phyloP scores from a whole-genome alignment of 2,113 vertebrate species.

The Pelodiscus sinensis region DNA sequence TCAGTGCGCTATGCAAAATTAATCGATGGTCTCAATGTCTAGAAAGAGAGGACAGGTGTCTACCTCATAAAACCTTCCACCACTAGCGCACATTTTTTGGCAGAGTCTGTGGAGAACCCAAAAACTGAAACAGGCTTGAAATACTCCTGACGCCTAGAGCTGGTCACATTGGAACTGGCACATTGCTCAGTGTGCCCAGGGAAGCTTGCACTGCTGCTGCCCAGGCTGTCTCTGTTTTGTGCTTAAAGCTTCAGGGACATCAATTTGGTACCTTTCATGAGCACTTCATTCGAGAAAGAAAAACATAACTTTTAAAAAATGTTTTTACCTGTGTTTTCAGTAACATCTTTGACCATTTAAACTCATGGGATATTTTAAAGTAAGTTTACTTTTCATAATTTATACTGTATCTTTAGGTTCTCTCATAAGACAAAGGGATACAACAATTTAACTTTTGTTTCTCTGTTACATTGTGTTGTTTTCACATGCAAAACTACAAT shows the following conservation, averaged over 20 bases:
- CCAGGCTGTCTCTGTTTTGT: background rate
- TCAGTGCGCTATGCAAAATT: background rate
- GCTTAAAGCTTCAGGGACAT: background rate
- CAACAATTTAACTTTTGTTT: background rate
- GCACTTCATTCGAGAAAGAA: background rate
- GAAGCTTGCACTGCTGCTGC: background rate
- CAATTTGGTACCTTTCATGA: background rate
- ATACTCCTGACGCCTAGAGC: background rate
- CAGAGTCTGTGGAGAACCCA: background rate
- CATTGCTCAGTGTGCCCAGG: fast-evolving
- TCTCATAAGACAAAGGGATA: background rate
- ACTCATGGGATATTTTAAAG: background rate
- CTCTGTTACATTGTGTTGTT: background rate
- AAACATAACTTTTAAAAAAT: background rate
- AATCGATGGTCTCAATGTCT: background rate
- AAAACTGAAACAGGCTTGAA: background rate
- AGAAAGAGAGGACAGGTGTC: background rate
- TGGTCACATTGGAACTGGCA: background rate
- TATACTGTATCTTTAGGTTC: background rate
- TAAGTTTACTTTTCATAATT: background rate
- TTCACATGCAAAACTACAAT: background rate
- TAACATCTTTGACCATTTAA: background rate
- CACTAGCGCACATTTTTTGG: background rate
- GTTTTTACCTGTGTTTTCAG: background rate
- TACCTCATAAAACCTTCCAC: background rate